Evolutionary conservation across 1,140 invertebrate genomes (phyloP).

Genomic region (Diabrotica undecimpunctata): DNA sequence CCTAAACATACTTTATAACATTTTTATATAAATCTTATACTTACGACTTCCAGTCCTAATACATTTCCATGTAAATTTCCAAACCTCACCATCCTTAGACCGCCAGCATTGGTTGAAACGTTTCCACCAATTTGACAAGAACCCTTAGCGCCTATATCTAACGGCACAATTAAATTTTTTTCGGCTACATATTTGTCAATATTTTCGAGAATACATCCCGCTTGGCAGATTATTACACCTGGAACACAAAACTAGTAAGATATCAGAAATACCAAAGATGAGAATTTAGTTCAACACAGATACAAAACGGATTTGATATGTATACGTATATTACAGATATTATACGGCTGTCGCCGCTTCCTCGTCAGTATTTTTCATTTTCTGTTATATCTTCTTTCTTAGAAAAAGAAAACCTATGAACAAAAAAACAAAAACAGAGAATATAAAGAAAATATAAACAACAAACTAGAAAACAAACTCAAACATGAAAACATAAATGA

Average conservation of each 20-base stretch:
- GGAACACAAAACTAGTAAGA: too few relatives aligned
- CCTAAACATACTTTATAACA: not conserved
- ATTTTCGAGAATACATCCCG: constrained; percentile 88
- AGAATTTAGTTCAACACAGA: not conserved
- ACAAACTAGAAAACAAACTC: too few relatives aligned
- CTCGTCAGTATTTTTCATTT: not conserved
- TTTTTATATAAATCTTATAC: constrained; percentile 31
- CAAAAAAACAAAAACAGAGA: too few relatives aligned
- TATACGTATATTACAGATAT: not conserved
- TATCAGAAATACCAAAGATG: too few relatives aligned
- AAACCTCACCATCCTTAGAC: constrained; percentile 85
- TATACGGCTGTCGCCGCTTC: not conserved
- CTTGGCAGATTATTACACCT: constrained; percentile 83
- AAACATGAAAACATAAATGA: too few relatives aligned
- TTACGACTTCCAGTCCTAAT: constrained; percentile 86
- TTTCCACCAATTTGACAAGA: constrained; percentile 97
- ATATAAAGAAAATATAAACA: too few relatives aligned
- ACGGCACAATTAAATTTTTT: constrained; percentile 81
- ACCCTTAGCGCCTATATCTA: constrained; percentile 95
- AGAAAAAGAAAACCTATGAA: too few relatives aligned
- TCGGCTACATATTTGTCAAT: constrained; percentile 74
- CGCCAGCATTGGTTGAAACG: constrained; percentile 94
- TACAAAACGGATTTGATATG: not conserved
- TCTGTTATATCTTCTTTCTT: too few relatives aligned
- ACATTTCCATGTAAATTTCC: constrained; percentile 92